phyloP scores from a whole-genome alignment of 1,140 invertebrate species.

The Ceratoteleas bidentatus region DNA sequence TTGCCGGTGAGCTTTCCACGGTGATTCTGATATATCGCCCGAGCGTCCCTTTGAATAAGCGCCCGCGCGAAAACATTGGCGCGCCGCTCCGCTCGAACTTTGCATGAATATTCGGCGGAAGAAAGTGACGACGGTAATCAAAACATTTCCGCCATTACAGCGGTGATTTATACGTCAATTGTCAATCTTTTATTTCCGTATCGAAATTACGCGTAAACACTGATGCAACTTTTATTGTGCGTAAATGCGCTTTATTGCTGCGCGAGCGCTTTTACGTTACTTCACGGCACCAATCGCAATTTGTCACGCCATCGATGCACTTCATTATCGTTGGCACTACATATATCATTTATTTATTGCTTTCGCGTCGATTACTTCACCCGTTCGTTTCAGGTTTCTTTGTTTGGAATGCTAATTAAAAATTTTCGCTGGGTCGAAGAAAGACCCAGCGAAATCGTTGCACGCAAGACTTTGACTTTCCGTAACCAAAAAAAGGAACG shows the following conservation, averaged over 20 bases:
- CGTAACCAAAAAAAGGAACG: not conserved
- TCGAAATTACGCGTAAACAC: constrained; percentile 21
- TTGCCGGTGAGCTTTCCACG: constrained; percentile 43
- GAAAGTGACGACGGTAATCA: constrained; percentile 43
- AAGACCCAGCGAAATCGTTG: no score
- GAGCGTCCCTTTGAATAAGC: constrained; percentile 65
- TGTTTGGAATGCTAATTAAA: not conserved
- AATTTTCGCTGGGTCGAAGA: not conserved
- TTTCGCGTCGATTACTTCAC: no score
- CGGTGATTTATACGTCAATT: constrained; percentile 36
- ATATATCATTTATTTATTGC: no score
- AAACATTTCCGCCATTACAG: constrained; percentile 32
- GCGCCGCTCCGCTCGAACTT: constrained; percentile 27
- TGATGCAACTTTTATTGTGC: constrained; percentile 31
- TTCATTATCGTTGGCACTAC: not conserved
- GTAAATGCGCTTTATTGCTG: constrained; percentile 25
- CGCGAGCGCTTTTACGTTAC: constrained; percentile 3
- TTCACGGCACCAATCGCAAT: constrained; percentile 1
- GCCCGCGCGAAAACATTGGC: constrained; percentile 49
- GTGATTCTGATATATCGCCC: constrained; percentile 66
- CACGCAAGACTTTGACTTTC: not conserved
- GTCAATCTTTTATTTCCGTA: constrained; percentile 29
- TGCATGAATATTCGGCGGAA: constrained; percentile 34
- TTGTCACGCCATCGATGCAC: not conserved
- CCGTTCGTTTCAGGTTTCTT: no score